phyloP scores from a whole-genome alignment of 2,888 invertebrate species.

The Agonopterix subpropinquella region DNA sequence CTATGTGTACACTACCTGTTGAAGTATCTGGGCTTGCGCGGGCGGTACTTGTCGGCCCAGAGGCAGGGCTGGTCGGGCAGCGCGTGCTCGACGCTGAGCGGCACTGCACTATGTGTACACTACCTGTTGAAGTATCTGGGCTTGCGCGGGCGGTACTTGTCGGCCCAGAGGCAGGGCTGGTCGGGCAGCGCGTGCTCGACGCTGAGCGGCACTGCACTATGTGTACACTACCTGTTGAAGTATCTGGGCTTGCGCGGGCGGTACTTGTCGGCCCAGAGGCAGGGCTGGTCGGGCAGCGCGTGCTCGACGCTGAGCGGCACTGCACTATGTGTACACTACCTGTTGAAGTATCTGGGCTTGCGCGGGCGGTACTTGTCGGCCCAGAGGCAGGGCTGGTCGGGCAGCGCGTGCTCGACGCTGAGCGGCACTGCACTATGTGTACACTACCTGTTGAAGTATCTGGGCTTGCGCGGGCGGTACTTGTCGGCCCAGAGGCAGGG shows the following conservation, averaged over 20 bases:
- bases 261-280: conserved; percentile 94
- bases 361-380: conserved; percentile 98
- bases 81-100: conserved; percentile 91
- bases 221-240: conserved; percentile 85
- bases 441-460: conserved; percentile 94
- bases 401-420: conserved; percentile 91
- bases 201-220: conserved; percentile 82
- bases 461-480: conserved; percentile 96
- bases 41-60: conserved; percentile 98
- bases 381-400: conserved; percentile 93
- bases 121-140: conserved; percentile 97
- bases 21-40: conserved; percentile 97
- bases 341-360: conserved; percentile 98
- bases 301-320: conserved; percentile 94
- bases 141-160: conserved; percentile 98
- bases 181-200: conserved; percentile 80
- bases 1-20: conserved; percentile 76
- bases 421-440: conserved; percentile 80
- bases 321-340: conserved; percentile 26
- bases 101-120: conserved; percentile 62
- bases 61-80: not conserved
- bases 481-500: conserved; percentile 88
- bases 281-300: not conserved
- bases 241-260: conserved; percentile 97
- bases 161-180: conserved; percentile 80